phyloP scores from a whole-genome alignment of 2,113 vertebrate species.

The Gambusia affinis region DNA sequence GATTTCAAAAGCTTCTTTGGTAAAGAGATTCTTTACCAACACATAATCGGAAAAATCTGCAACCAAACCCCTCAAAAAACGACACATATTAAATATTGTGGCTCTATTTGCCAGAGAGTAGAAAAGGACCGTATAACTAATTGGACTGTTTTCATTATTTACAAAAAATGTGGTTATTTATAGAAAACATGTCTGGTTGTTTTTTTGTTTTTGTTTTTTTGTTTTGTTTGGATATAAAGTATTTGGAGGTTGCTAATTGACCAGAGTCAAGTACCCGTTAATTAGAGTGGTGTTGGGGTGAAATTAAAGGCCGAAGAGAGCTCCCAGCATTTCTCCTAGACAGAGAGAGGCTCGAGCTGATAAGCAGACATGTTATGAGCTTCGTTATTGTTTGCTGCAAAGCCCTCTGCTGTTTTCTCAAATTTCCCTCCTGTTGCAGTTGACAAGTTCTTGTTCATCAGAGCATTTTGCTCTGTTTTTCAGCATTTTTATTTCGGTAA shows the following conservation, averaged over 20 bases:
- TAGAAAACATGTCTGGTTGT: not conserved
- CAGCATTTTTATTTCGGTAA: not conserved
- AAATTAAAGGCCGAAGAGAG: conserved; percentile 62
- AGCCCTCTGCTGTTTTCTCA: conserved; percentile 20
- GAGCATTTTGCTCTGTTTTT: conserved; percentile 28
- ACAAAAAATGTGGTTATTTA: not conserved
- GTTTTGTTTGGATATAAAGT: conserved; percentile 57
- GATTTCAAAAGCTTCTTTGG: no score
- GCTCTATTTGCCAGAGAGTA: not conserved
- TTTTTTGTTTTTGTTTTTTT: conserved; percentile 54
- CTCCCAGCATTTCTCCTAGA: conserved; percentile 50
- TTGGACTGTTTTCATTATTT: not conserved
- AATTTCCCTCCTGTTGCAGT: conserved; percentile 36
- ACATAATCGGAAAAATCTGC: no score
- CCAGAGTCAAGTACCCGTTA: conserved; percentile 63
- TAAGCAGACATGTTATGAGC: conserved; percentile 38
- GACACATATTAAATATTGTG: not conserved
- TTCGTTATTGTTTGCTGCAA: conserved; percentile 35
- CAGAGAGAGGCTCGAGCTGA: conserved; percentile 45
- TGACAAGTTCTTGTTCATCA: conserved; percentile 40
- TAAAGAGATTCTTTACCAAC: no score
- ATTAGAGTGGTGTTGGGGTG: conserved; percentile 66
- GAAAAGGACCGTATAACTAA: not conserved
- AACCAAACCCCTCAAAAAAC: no score
- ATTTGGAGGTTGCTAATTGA: conserved; percentile 57